phyloP scores from a whole-genome alignment of 2,888 invertebrate genomes.

The Stenichneumon culpator region DNA sequence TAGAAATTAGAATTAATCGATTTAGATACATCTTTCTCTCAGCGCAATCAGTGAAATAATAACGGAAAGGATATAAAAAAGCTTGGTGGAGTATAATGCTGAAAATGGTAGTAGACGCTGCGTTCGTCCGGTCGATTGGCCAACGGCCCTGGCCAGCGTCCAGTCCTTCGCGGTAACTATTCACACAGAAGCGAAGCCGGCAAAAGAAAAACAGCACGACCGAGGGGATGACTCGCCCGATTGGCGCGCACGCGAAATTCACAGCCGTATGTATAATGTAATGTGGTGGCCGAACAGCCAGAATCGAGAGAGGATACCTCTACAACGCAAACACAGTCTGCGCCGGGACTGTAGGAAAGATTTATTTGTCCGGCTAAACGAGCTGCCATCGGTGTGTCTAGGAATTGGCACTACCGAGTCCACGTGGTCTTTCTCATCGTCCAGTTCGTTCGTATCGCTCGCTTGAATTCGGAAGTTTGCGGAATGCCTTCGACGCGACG shows the following conservation, averaged over 20 bases:
- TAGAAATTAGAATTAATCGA: too few relatives aligned
- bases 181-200: conserved; percentile 44
- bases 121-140: conserved; percentile 71
- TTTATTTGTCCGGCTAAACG: conserved; percentile 48
- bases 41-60: conserved; percentile 27
- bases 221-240: conserved; percentile 42
- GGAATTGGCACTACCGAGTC: conserved; percentile 50
- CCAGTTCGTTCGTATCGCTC: conserved; percentile 6
- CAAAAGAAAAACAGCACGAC: background rate
- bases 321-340: background rate
- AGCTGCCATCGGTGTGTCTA: conserved; percentile 21
- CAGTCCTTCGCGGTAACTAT: conserved; percentile 69
- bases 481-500: background rate
- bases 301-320: background rate
- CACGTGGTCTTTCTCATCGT: conserved; percentile 28
- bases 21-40: too few relatives aligned
- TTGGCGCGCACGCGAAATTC: conserved; percentile 27
- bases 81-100: conserved; percentile 21
- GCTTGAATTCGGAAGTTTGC: background rate
- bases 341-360: background rate
- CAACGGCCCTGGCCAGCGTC: conserved; percentile 77
- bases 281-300: conserved; percentile 2
- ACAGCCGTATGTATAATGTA: conserved; percentile 2
- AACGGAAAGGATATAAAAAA: conserved; percentile 33
- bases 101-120: conserved; percentile 28